phyloP scores from a whole-genome alignment of 2,888 invertebrate species.

The Epsilonema sp. region DNA sequence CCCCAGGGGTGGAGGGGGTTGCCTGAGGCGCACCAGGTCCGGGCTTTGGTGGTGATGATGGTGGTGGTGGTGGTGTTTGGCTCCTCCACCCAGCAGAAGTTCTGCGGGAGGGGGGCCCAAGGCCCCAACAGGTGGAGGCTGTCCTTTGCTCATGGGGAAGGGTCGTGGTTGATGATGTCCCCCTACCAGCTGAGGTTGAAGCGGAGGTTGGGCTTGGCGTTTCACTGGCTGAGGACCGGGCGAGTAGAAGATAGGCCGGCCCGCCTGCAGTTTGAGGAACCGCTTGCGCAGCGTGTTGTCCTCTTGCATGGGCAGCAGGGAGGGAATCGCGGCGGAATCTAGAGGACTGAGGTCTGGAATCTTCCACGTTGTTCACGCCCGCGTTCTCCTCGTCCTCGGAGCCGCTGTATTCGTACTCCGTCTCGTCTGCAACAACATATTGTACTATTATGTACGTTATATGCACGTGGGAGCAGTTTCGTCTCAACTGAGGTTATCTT shows the following conservation, averaged over 20 bases:
- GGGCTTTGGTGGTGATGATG: too few species aligned
- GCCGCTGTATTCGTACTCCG: conserved; percentile 70
- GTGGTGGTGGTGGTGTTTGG: too few species aligned
- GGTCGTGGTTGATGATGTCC: too few species aligned
- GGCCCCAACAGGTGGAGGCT: too few species aligned
- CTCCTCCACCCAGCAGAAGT: too few species aligned
- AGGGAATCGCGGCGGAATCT: conserved; percentile 30
- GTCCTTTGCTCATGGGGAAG: too few species aligned
- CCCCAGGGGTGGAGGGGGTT: not conserved
- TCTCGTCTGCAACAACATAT: conserved; percentile 35
- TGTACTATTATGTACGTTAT: too few species aligned
- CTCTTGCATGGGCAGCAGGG: conserved; percentile 68
- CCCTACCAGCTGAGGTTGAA: too few species aligned
- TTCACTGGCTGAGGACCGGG: conserved; percentile 1
- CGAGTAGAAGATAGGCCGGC: conserved; percentile 16
- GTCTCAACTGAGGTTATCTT: too few species aligned
- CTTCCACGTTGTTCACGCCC: not conserved
- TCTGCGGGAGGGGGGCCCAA: too few species aligned
- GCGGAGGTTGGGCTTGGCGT: not conserved
- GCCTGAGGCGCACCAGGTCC: not conserved
- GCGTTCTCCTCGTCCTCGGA: conserved; percentile 88
- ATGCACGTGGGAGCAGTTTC: too few species aligned
- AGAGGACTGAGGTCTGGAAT: not conserved
- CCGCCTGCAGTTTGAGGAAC: conserved; percentile 84
- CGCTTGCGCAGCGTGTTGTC: conserved; percentile 88